phyloP scores from a whole-genome alignment of 2,797 vertebrate species.

The Hemibagrus guttatus region DNA sequence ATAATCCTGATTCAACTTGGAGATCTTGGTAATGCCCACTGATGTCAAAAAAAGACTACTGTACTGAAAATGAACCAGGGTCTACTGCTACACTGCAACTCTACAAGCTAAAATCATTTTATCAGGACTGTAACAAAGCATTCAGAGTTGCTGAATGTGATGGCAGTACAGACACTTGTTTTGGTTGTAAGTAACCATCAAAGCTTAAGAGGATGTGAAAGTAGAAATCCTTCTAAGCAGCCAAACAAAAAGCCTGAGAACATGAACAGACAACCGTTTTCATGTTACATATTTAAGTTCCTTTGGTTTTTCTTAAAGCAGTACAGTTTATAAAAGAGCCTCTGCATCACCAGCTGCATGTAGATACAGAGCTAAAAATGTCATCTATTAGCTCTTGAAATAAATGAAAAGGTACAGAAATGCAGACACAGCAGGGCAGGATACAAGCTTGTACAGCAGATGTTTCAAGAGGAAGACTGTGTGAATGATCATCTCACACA shows the following conservation, averaged over 20 bases:
- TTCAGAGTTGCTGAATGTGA: not conserved
- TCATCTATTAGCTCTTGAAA: not conserved
- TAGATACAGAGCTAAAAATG: slow-evolving; percentile 1
- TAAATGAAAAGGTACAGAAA: not conserved
- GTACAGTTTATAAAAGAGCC: not conserved
- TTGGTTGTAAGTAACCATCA: not conserved
- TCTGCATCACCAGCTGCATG: not conserved
- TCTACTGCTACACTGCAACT: not conserved
- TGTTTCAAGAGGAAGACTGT: slow-evolving; percentile 1
- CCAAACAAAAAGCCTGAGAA: not conserved
- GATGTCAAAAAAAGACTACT: not conserved
- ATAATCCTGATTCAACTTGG: not conserved
- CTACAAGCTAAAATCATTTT: not conserved
- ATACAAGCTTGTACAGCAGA: slow-evolving; percentile 6
- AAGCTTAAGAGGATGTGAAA: not conserved
- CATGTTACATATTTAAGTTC: not conserved
- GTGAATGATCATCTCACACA: slow-evolving; percentile 3
- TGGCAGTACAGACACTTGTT: not conserved
- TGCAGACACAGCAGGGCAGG: not conserved
- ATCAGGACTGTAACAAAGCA: not conserved
- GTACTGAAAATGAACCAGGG: not conserved
- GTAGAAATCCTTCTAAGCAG: not conserved
- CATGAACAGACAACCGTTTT: not conserved
- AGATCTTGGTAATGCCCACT: not conserved
- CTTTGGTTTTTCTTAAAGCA: not conserved